Evolutionary conservation across 1,140 invertebrate species (phyloP).

Genomic region (Heterodera schachtii): DNA sequence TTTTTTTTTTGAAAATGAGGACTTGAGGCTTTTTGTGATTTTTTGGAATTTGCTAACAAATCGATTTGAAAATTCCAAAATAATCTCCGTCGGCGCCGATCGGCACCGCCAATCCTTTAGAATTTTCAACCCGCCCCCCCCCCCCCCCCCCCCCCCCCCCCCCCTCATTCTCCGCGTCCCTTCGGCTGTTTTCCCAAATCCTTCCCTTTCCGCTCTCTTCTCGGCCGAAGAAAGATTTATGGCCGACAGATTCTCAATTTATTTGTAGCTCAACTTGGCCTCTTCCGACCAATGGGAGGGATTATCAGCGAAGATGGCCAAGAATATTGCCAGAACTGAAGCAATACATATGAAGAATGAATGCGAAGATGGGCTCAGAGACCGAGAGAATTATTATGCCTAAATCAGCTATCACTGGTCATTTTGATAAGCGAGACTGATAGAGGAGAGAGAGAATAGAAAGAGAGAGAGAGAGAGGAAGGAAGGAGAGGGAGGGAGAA

Average conservation of each 20-base stretch:
- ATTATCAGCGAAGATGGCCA: neutral
- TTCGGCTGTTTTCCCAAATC: constrained; percentile 3
- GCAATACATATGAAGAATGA: neutral
- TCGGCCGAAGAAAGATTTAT: neutral
- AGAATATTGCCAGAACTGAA: neutral
- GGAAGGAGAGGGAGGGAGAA: no score
- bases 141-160: neutral
- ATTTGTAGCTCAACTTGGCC: constrained; percentile 18
- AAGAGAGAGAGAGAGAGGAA: no score
- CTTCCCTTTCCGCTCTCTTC: neutral
- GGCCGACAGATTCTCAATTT: constrained; percentile 15
- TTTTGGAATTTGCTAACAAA: no score
- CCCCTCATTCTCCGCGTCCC: neutral
- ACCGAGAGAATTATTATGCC: no score
- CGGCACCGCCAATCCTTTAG: neutral
- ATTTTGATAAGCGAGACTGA: no score
- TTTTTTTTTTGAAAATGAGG: no score
- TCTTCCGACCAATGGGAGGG: constrained; percentile 4
- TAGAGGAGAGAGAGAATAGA: no score
- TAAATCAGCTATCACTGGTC: no score
- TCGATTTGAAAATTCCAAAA: no score
- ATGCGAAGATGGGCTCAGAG: no score
- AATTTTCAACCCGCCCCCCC: neutral
- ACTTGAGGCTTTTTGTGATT: no score
- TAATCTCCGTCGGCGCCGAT: no score